Conservation (phyloP, 1,140 invertebrate genomes). For the Ceratina calcarata region DNA sequence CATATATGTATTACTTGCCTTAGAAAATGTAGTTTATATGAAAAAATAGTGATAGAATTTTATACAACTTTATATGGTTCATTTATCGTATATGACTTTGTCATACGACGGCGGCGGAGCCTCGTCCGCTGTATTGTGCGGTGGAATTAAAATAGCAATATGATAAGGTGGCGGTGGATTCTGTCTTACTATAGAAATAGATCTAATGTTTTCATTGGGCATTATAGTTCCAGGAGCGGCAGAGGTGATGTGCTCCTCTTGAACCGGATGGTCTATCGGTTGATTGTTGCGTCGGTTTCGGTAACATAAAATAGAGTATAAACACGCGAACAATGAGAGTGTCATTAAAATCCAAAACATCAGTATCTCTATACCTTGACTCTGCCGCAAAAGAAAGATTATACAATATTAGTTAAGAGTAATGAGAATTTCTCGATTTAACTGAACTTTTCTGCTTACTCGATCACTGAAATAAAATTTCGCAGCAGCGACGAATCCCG, state of each 20-base stretch:
- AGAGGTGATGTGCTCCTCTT: slow-evolving; percentile 61
- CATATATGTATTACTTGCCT: not conserved
- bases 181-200: slow-evolving; percentile 62
- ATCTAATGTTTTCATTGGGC: slow-evolving; percentile 61
- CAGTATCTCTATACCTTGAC: slow-evolving; percentile 83
- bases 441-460: slow-evolving; percentile 73
- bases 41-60: slow-evolving; percentile 43
- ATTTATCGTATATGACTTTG: slow-evolving; percentile 84
- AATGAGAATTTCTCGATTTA: not conserved
- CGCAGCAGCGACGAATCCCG: slow-evolving; percentile 84
- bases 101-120: slow-evolving; percentile 85
- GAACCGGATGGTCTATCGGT: slow-evolving; percentile 55
- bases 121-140: slow-evolving; percentile 77
- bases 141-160: slow-evolving; percentile 84
- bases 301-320: slow-evolving; percentile 72
- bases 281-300: slow-evolving; percentile 63
- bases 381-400: slow-evolving; percentile 61
- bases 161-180: slow-evolving; percentile 84
- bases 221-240: slow-evolving; percentile 56
- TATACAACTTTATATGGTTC: slow-evolving; percentile 37
- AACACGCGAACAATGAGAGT: slow-evolving; percentile 83
- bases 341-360: slow-evolving; percentile 84
- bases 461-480: slow-evolving; percentile 86
- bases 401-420: slow-evolving; percentile 10
- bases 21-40: slow-evolving; percentile 40